Evolutionary conservation across 2,113 vertebrate genomes (phyloP), one percentile per base, ranked within the genome.

Genomic region (Anolis carolinensis): DNA sequence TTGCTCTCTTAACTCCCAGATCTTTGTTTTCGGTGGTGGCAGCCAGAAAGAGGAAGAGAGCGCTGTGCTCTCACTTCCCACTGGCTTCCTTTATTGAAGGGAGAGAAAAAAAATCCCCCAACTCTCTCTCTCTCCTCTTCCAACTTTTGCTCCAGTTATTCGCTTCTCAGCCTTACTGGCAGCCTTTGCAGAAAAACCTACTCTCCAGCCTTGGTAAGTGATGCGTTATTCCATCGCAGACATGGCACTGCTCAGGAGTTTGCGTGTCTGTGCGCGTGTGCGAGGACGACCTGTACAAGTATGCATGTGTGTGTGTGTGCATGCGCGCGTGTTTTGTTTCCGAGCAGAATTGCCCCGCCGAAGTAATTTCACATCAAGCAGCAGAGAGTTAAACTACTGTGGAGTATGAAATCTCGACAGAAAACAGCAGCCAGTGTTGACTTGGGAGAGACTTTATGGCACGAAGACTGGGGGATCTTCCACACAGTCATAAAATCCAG

Each of bases 131-230:
- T 81, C 81, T 80, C 89, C 86, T 82, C 90, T 87, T 92, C 91
- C 93, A 93, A 94, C 87, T 94, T 94, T 96, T 88, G 91, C 88
- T 91, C 88, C 93, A 89, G 27, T 91, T 89, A 92, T 88, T 92
- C 89, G 87, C 86, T 94, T 90, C 93, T 95, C 94, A 91, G 90
- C 92, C 84, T 92, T 89, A 85, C 95, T 92, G 95, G 92, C 94
- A 95, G 93, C 93, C 86, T 93, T 93, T 90, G 91, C 95, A 86
- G 95, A 93, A 93, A 81, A 94, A 89, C 55, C 92, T 96, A 94
- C 94, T 92, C 85, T 92, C 95, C 94, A 92, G 91, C 88, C 79
- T 88, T 87, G 96, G 96, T 97, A 96, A 97, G 96, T 96, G 84
- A 90, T 87, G 73, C 88, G 93, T 92, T 93, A 87, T 90, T 90